A percentile compares a stretch with the other conserved stretches of the same genome.
Conservation (phyloP, 2,888 invertebrate species). For the Eupithecia exiguata region DNA sequence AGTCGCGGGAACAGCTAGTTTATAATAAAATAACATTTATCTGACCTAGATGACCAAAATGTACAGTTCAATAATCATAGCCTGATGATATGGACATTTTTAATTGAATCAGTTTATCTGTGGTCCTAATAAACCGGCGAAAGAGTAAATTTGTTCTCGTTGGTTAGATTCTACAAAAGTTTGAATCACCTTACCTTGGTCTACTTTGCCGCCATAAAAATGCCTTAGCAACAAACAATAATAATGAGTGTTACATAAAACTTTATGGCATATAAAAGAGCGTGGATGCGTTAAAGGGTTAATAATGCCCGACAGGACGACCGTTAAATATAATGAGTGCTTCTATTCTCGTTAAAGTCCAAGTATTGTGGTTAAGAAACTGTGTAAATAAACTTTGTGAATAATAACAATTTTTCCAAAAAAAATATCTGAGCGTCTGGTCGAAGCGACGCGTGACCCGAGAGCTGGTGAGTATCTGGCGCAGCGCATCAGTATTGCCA, state of each 20-base stretch:
- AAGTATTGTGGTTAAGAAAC: conserved; percentile 26
- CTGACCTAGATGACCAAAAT: not conserved
- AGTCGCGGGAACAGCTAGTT: too few relatives aligned
- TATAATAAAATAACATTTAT: too few relatives aligned
- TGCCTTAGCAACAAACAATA: conserved; percentile 40
- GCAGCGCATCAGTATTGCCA: too few relatives aligned
- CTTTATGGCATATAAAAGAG: conserved; percentile 58
- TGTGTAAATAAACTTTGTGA: conserved; percentile 25
- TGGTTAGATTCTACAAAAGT: not conserved
- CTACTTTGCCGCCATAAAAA: conserved; percentile 1
- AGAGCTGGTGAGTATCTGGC: too few relatives aligned
- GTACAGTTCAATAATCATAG: not conserved
- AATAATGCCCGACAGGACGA: conserved; percentile 51
- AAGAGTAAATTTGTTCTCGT: not conserved
- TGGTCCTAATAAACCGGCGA: not conserved
- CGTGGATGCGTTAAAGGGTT: conserved; percentile 62
- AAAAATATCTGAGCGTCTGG: too few relatives aligned
- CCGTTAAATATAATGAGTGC: conserved; percentile 68
- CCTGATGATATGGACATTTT: not conserved
- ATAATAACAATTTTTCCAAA: conserved; percentile 17
- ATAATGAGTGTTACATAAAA: conserved; percentile 58
- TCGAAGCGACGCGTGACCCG: too few relatives aligned
- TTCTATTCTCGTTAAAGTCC: conserved; percentile 49
- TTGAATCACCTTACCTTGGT: not conserved
- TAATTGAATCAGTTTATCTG: not conserved